phyloP scores from a whole-genome alignment of 2,113 vertebrate genomes.

The Cinclus mexicanus region DNA sequence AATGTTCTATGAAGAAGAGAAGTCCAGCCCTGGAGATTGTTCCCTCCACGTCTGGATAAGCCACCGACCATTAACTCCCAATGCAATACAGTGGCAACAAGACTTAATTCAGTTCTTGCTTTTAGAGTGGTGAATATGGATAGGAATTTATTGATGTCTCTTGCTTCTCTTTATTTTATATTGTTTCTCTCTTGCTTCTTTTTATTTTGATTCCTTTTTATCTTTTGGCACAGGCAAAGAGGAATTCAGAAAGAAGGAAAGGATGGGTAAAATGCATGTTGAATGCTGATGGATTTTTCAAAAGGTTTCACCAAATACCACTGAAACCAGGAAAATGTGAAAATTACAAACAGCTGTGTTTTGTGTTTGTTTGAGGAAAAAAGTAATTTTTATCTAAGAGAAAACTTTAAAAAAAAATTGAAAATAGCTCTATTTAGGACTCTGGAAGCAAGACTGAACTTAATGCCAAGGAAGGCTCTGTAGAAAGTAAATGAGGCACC shows the following conservation, averaged over 20 bases:
- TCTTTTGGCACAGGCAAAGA: neutral
- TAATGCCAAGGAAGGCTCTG: neutral
- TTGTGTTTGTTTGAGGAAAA: neutral
- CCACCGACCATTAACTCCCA: neutral
- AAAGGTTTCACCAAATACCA: neutral
- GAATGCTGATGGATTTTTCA: neutral
- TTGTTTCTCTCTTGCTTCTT: neutral
- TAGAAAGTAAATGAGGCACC: slow-evolving; percentile 39
- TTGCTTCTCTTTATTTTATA: neutral
- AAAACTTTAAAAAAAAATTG: slow-evolving; percentile 1
- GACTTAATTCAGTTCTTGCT: neutral
- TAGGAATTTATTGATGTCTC: neutral
- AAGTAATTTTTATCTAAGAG: neutral
- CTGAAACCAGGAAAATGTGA: neutral
- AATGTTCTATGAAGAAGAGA: neutral
- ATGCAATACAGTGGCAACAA: neutral
- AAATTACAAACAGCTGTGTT: neutral
- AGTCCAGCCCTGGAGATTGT: neutral
- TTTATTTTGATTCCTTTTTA: neutral
- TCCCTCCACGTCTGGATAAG: neutral
- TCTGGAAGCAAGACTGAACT: neutral
- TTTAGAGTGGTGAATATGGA: neutral
- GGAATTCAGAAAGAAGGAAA: neutral
- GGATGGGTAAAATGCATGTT: neutral
- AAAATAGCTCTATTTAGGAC: neutral